Conservation (phyloP, 2,797 vertebrate species). For the Propithecus deckenii region DNA sequence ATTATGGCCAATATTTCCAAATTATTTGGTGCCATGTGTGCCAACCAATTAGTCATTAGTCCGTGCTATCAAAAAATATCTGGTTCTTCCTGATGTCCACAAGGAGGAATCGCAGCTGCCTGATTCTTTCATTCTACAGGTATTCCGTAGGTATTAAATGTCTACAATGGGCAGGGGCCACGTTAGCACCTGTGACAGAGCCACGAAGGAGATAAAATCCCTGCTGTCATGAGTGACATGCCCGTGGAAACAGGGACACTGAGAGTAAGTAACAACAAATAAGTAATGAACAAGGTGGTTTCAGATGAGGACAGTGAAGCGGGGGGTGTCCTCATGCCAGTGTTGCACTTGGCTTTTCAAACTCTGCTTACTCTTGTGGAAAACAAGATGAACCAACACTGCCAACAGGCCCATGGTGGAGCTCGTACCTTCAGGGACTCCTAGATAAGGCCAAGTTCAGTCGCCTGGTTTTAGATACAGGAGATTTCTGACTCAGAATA, state of each 20-base stretch:
- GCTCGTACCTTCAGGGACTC: not conserved
- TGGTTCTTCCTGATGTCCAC: constrained; percentile 49
- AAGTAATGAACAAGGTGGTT: not conserved
- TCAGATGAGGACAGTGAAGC: not conserved
- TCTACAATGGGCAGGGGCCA: not conserved
- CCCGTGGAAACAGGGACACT: not conserved
- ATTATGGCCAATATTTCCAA: not conserved
- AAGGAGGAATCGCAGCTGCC: not conserved
- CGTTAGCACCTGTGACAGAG: not conserved
- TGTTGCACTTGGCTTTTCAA: not conserved
- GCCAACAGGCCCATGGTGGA: not conserved
- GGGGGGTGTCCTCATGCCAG: not conserved
- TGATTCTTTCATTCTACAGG: not conserved
- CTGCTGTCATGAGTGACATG: not conserved
- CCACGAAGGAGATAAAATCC: not conserved
- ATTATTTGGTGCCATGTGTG: constrained; percentile 65
- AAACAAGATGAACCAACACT: not conserved
- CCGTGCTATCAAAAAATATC: constrained; percentile 58
- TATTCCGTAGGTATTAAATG: not conserved
- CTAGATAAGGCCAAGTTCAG: not conserved
- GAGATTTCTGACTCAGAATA: constrained; percentile 16
- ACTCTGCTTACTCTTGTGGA: not conserved
- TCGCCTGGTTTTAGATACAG: not conserved
- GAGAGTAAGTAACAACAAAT: not conserved
- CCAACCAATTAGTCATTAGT: constrained; percentile 30